Conservation (phyloP, 2,797 vertebrate genomes). For the Eospalax fontanierii region DNA sequence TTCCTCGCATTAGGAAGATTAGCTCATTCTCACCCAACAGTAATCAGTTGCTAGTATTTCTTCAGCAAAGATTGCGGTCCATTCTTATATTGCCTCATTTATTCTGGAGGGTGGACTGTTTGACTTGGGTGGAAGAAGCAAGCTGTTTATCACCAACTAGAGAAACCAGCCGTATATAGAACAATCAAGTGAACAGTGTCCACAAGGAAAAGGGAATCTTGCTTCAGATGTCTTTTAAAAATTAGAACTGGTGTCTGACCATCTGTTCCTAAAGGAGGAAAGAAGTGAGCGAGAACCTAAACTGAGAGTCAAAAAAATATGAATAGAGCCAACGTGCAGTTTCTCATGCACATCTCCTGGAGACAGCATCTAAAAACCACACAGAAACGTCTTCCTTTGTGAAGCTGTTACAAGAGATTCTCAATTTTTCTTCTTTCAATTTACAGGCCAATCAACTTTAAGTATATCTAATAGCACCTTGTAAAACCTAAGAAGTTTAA, state of each 20-base stretch:
- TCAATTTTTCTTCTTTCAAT: slow-evolving; percentile 2
- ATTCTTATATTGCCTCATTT: no score
- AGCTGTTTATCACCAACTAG: no score
- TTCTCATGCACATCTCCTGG: slow-evolving; percentile 6
- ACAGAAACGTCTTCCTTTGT: slow-evolving; percentile 66
- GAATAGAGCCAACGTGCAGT: slow-evolving; percentile 37
- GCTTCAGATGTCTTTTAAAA: slow-evolving; percentile 56
- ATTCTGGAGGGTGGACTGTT: background rate
- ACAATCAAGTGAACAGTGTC: background rate
- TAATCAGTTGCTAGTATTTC: no score
- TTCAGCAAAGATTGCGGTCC: no score
- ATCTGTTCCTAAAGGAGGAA: slow-evolving; percentile 32
- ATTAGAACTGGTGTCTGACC: background rate
- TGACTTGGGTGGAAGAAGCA: no score
- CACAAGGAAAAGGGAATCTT: background rate
- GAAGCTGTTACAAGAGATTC: slow-evolving; percentile 35
- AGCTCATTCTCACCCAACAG: no score
- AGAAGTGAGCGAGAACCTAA: background rate
- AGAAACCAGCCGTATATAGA: background rate
- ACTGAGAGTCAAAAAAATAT: background rate
- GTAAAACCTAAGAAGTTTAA: slow-evolving; percentile 82
- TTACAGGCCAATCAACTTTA: slow-evolving; percentile 82
- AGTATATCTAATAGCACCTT: slow-evolving; percentile 78
- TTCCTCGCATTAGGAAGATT: no score
- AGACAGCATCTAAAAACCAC: slow-evolving; percentile 56